Conservation (phyloP, 37 sponge, comb jelly and placozoan species). For the Ephydatia muelleri region DNA sequence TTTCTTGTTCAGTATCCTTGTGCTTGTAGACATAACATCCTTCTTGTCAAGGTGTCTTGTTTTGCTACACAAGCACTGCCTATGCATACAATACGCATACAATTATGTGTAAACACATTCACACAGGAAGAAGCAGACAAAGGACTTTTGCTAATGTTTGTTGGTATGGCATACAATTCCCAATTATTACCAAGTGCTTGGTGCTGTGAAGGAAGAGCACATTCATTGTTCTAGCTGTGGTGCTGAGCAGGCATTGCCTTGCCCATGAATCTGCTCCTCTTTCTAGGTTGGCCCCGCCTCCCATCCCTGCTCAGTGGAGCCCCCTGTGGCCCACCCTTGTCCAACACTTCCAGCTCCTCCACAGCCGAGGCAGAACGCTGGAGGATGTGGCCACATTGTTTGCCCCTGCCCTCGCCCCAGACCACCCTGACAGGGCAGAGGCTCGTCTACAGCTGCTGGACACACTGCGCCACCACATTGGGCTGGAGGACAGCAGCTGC, state of each 20-base stretch:
- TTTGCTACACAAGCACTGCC: background rate
- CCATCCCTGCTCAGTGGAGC: background rate
- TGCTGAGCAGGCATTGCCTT: background rate
- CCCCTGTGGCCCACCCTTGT: constrained; percentile 6
- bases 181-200: background rate
- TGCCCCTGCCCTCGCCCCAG: background rate
- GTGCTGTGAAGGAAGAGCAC: background rate
- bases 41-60: background rate
- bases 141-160: background rate
- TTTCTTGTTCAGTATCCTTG: background rate
- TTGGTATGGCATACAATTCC: background rate
- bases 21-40: background rate
- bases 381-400: constrained; percentile 17
- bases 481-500: background rate
- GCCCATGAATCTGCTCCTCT: background rate
- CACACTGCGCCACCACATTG: background rate
- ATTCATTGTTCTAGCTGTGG: background rate
- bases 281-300: too few relatives aligned
- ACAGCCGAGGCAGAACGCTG: background rate
- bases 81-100: background rate
- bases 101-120: background rate
- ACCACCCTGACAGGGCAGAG: background rate
- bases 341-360: constrained; percentile 5
- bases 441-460: background rate
- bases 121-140: background rate